Evolutionary conservation across 1,140 invertebrate species (phyloP), one percentile per base, ranked within the genome.

Genomic region (Aethina tumida): DNA sequence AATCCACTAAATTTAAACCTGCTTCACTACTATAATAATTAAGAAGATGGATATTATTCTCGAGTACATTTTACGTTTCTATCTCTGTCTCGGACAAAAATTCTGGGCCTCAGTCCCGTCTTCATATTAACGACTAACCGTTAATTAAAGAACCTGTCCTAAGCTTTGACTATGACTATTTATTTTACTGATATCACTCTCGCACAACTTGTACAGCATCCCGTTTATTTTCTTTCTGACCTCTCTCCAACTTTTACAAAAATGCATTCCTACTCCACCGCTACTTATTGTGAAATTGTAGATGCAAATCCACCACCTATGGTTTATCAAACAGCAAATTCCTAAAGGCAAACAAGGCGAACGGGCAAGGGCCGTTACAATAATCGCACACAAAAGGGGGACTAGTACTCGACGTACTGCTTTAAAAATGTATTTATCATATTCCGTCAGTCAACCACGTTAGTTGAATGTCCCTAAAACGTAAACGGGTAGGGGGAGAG

Each of bases 371-470:
- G 40, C 40, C 43, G 47, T 43, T 41, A 49, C 47, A 49, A 43
- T 50, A 50, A 50, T 50, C 50, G 48, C 45, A 50, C n/a, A n/a
- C 48, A 53, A 46, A 44, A 49, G 48, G 41, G 45, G 46, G 35
- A n/a, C n/a, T n/a, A n/a, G n/a, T n/a, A n/a, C n/a, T n/a, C n/a
- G n/a, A n/a, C n/a, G n/a, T n/a, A n/a, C n/a, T n/a, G n/a, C n/a
- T n/a, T 49, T 50, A 24, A 31, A 43, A 44, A 41, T 51, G 41
- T 45, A 55, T 55, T 53, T 53, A 55, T 55, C 53, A 55, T 53
- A 47, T 43, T 43, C 18, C 39, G 47, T 52, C n/a, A n/a, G n/a
- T n/a, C 48, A 53, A 52, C 53, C 49, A 39, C 45, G 42, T 24
- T 35, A 45, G 33, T 30, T 32, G 41, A 41, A 30, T 41, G 34